Conservation (phyloP, 2,888 invertebrate genomes). For the Subacronicta megacephala region DNA sequence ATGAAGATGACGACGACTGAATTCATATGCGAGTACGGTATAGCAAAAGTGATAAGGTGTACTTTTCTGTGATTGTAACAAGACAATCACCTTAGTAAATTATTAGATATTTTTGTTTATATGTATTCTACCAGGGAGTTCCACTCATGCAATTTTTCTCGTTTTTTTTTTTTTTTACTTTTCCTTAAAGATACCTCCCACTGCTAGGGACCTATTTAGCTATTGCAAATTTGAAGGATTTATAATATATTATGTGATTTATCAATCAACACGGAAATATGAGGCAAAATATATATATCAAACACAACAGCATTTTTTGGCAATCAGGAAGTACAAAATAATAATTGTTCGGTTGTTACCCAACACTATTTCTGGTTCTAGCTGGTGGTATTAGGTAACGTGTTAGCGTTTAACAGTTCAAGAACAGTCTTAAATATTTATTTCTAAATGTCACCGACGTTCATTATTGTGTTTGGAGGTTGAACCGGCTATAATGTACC, state of each 20-base stretch:
- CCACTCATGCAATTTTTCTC: no score
- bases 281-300: conserved; percentile 6
- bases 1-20: not conserved
- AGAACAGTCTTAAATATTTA: conserved; percentile 43
- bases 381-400: conserved; percentile 22
- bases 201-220: conserved; percentile 16
- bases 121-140: no score
- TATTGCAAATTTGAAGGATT: conserved; percentile 10
- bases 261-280: conserved; percentile 28
- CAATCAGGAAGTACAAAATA: conserved; percentile 29
- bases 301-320: conserved; percentile 6
- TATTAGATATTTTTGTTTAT: no score
- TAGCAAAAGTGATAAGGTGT: not conserved
- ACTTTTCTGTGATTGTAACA: not conserved
- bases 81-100: no score
- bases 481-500: conserved; percentile 9
- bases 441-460: conserved; percentile 50
- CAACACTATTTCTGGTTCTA: conserved; percentile 21
- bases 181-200: conserved; percentile 8
- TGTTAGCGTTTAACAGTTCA: conserved; percentile 29
- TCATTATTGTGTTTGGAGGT: conserved; percentile 44
- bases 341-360: conserved; percentile 10
- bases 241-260: conserved; percentile 12
- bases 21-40: not conserved
- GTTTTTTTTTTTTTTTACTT: not conserved